Evolutionary conservation across 2,888 invertebrate genomes (phyloP), one percentile per base, ranked within the genome.

Genomic region (Poecilobothrus nobilitatus): DNA sequence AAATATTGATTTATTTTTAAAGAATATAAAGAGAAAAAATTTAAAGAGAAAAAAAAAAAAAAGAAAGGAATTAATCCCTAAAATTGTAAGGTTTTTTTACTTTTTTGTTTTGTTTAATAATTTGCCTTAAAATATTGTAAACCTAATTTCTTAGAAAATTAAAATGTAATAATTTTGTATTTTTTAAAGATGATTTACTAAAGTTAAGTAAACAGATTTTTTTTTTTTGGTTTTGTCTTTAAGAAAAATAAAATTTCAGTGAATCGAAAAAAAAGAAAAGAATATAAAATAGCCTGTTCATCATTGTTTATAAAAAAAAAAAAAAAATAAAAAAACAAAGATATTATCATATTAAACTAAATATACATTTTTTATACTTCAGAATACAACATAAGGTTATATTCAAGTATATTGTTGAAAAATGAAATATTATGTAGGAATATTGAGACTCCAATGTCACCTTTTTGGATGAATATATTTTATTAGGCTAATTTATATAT

Each of bases 91-190:
- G 12, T 53, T 18, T 53, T 53, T 53, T 53, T 53, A 12, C 53
- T 44, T 44, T 44, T 44, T 44, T 18, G 37, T 37, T 37, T 12
- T 37, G 2, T 37, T 37, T 37, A 10, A 10, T 37, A 37, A n/a
- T 37, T 37, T 37, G 27, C 27, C 27, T 27, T 4, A 27, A 41
- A 12, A 41, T 53, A 53, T 10, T 18, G 15, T 53, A n/a, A 53
- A 53, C 53, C 53, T 53, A 53, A 53, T 53, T 53, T 53, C 53
- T 53, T 53, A 53, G 53, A 53, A 53, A 53, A 18, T 53, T 53
- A 18, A 53, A 53, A 53, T 53, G 53, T 53, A 53, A 37, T 53
- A n/a, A 18, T 9, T 53, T 12, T 6, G 15, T 53, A 53, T 53
- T 37, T 37, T 37, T 12, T 10, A 53, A 18, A 53, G 41, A 41